Evolutionary conservation across 2,113 vertebrate genomes (phyloP).

Genomic region (Otolemur garnettii): DNA sequence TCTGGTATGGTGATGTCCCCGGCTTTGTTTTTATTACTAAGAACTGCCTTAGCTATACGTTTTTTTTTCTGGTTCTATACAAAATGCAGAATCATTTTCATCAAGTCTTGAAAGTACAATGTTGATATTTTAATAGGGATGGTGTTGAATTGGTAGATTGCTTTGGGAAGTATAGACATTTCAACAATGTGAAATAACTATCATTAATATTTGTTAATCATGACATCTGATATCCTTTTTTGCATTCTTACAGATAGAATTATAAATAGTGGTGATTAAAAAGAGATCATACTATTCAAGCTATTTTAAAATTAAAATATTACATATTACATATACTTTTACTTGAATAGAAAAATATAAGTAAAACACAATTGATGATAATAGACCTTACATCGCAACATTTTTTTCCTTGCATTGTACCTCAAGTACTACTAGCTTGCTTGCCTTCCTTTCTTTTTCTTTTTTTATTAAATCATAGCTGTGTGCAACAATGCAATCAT

Average conservation of each 20-base stretch:
- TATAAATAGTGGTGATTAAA: not conserved
- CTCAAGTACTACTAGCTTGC: not conserved
- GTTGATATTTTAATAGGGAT: no score
- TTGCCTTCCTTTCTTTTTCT: not conserved
- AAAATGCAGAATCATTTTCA: no score
- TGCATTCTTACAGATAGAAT: not conserved
- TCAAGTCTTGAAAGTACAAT: no score
- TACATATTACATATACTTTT: not conserved
- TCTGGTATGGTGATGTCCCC: no score
- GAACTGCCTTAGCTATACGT: no score
- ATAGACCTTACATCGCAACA: not conserved
- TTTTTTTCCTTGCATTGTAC: not conserved
- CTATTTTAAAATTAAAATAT: conserved; percentile 45
- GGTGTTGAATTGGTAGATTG: no score
- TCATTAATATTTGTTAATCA: conserved; percentile 28
- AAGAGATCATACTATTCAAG: not conserved
- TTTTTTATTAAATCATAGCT: no score
- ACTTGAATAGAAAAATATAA: conserved; percentile 22
- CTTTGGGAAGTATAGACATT: no score
- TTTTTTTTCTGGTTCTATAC: no score
- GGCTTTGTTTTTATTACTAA: no score
- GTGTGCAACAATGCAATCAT: no score
- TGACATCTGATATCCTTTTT: not conserved
- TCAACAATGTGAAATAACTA: no score
- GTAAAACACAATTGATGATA: not conserved